These are phyloP conservation scores for Ennomos erosarius DNA, from an alignment of 2,888 invertebrate species.

Conservation along the genomic window DNA sequence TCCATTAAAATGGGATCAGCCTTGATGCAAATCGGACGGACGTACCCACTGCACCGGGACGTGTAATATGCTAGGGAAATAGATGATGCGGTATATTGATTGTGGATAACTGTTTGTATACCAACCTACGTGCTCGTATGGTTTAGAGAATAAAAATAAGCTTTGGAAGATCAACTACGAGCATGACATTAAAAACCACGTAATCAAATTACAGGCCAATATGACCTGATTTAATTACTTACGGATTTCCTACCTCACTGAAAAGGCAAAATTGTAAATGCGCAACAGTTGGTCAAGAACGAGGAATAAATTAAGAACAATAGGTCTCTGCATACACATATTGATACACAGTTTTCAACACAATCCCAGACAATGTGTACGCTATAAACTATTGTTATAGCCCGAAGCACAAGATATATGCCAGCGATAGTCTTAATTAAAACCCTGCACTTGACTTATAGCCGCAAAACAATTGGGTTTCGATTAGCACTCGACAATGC, in stretches of 20 bases:
- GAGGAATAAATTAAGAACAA: constrained; percentile 6
- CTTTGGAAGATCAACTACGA: too few relatives aligned
- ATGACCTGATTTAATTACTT: too few relatives aligned
- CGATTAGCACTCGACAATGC: constrained; percentile 77
- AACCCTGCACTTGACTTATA: constrained; percentile 72
- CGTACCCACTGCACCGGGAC: constrained; percentile 56
- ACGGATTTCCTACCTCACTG: too few relatives aligned
- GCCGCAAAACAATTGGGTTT: constrained; percentile 80
- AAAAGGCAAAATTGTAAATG: constrained; percentile 2
- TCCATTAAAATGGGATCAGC: constrained; percentile 85
- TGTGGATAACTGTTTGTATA: constrained; percentile 19
- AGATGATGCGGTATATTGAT: constrained; percentile 45
- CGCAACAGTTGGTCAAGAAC: too few relatives aligned
- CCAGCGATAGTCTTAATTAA: constrained; percentile 77
- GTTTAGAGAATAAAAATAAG: background rate
- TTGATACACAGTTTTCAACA: constrained; percentile 1
- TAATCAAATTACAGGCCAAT: too few relatives aligned
- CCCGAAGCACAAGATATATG: constrained; percentile 61
- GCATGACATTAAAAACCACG: too few relatives aligned
- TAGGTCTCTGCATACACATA: constrained; percentile 11
- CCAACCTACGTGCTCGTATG: constrained; percentile 6
- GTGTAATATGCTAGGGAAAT: constrained; percentile 51
- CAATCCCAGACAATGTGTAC: constrained; percentile 24
- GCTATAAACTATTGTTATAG: constrained; percentile 47
- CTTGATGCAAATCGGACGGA: constrained; percentile 82